phyloP scores from a whole-genome alignment of 2,113 vertebrate species.

The Typhlomys cinereus region DNA sequence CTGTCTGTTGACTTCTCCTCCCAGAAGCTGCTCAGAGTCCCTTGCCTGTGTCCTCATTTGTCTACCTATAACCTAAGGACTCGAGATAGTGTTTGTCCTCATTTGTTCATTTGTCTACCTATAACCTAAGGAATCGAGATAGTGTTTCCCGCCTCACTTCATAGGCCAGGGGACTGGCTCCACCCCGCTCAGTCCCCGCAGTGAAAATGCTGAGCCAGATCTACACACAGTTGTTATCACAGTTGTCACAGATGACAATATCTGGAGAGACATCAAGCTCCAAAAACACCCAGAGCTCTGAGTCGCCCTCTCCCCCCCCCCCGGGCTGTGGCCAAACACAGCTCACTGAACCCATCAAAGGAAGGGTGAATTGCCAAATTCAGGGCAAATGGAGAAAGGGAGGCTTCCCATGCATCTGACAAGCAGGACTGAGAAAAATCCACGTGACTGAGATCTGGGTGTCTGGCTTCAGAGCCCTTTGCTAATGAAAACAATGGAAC shows the following conservation, averaged over 20 bases:
- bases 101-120: not conserved
- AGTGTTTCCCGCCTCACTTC: not conserved
- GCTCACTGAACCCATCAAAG: not conserved
- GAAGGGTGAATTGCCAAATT: not conserved
- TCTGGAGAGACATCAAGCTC: not conserved
- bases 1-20: not conserved
- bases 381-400: not conserved
- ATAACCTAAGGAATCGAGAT: not conserved
- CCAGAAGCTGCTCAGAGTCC: not conserved
- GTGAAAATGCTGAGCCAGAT: not conserved
- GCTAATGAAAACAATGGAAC: not conserved
- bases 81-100: too few species aligned
- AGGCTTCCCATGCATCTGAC: not conserved
- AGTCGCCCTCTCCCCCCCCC: too few species aligned
- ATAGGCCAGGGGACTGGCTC: not conserved
- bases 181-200: too few species aligned
- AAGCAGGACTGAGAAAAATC: not conserved
- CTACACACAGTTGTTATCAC: rapidly evolving
- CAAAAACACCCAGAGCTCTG: not conserved
- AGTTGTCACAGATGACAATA: not conserved
- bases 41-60: not conserved
- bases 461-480: not conserved
- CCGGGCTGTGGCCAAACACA: not conserved
- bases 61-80: not conserved
- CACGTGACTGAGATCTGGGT: not conserved